Base-by-base conservation (phyloP, 2,888 invertebrate genomes). In the Meghimatium bilineatum region DNA sequence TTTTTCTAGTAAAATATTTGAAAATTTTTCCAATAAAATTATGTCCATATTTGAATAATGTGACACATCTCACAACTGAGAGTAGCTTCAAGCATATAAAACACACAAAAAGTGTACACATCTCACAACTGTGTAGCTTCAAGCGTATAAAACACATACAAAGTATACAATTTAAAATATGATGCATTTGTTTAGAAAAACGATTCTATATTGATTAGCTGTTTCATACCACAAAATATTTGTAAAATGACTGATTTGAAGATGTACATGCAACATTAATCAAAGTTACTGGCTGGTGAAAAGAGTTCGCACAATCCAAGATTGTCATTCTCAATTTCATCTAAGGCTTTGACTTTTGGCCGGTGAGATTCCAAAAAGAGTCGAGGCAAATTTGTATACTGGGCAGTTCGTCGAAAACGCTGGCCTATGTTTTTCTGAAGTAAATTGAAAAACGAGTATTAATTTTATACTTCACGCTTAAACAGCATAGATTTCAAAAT, bases 401-500 rank as follows among this genome's bases (percentile, higher is more conserved):
- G 96, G 23, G 97, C 96, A 93, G 97, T 97, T 91, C 97, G 96
- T 89, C 96, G 96, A 94, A 98, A 98, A 86, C 97, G 94, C 93
- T 98, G 97, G 44, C 97, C 97, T 44, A 98, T 95, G 94, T 96
- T 97, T 94, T 97, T 97, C 94, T 94, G 91, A n/a, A 89, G 88
- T 52, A 20, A 72, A 71, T n/a, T 23, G n/a, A 72, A 72, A 12
- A 72, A 49, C 44, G n/a, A 14, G 12, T 72, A 1, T 72, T 72
- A 49, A 29, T 66, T 14, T n/a, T n/a, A n/a, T n/a, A 63, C n/a
- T 56, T 56, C 8, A 56, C 3, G 20, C 3, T 23, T 56, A 2
- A 56, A 56, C 56, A 56, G 56, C 20, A 20, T 44, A 44, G 5
- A 8, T 5, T 44, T 44, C 44, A 44, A 5, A 44, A 44, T 44